Percentiles rank a stretch among this genome's conserved stretches.
Conservation (phyloP, 1,140 invertebrate genomes). For the Brachionus rubens region DNA sequence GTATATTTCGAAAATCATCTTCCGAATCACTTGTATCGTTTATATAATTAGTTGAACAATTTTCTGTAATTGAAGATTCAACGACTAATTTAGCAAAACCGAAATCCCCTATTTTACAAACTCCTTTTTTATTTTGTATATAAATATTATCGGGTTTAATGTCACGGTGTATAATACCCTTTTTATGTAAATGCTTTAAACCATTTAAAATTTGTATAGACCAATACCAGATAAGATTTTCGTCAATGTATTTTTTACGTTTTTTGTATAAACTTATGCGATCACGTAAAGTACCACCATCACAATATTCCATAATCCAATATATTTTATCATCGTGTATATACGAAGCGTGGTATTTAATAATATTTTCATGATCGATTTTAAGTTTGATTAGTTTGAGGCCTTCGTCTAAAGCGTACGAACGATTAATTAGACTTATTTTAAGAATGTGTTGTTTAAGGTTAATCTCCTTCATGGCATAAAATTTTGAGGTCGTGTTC, state of each 20-base stretch:
- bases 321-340: slow-evolving; percentile 4
- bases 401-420: slow-evolving; percentile 40
- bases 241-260: neutral
- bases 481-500: neutral
- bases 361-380: slow-evolving; percentile 34
- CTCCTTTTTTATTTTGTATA: slow-evolving; percentile 38
- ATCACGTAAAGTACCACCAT: slow-evolving; percentile 34
- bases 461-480: slow-evolving; percentile 34
- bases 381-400: neutral
- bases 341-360: slow-evolving; percentile 35
- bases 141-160: slow-evolving; percentile 50
- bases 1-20: neutral
- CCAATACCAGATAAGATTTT: slow-evolving; percentile 42
- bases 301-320: slow-evolving; percentile 46
- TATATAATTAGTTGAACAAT: neutral
- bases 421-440: slow-evolving; percentile 22
- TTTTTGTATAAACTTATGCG: slow-evolving; percentile 5
- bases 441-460: slow-evolving; percentile 33
- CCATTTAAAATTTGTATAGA: slow-evolving; percentile 3
- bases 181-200: slow-evolving; percentile 4
- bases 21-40: slow-evolving; percentile 11
- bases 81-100: slow-evolving; percentile 44
- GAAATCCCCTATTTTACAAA: slow-evolving; percentile 38
- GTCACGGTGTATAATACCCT: slow-evolving; percentile 48
- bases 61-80: slow-evolving; percentile 35